Percentiles rank a stretch among this genome's conserved stretches.
Evolutionary conservation across 2,888 invertebrate genomes (phyloP).

Genomic region (Halocaridina rubra): DNA sequence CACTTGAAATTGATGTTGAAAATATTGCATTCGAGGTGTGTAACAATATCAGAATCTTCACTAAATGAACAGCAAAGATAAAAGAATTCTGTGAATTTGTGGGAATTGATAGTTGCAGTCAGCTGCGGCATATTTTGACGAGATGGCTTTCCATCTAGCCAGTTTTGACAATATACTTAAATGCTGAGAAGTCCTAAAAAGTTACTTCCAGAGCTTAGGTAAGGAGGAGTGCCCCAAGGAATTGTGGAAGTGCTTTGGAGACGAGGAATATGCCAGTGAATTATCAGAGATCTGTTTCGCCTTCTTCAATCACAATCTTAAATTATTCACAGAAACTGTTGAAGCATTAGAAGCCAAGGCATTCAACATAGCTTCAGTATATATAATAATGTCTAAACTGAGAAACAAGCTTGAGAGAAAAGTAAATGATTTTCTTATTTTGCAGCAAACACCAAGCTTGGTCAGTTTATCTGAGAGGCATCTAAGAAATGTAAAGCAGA

Average conservation of each 20-base stretch:
- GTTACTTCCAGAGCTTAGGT: slow-evolving; percentile 40
- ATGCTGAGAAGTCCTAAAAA: slow-evolving; percentile 30
- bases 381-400: slow-evolving; percentile 43
- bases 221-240: slow-evolving; percentile 27
- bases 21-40: slow-evolving; percentile 15
- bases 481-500: slow-evolving; percentile 24
- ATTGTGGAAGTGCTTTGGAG: slow-evolving; percentile 35
- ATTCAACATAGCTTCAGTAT: slow-evolving; percentile 40
- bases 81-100: slow-evolving; percentile 35
- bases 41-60: not conserved
- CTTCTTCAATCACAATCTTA: slow-evolving; percentile 33
- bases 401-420: slow-evolving; percentile 26
- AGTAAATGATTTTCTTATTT: slow-evolving; percentile 24
- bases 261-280: slow-evolving; percentile 35
- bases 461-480: not conserved
- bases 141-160: slow-evolving; percentile 37
- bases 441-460: not conserved
- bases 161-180: slow-evolving; percentile 31
- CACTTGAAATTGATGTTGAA: slow-evolving; percentile 26
- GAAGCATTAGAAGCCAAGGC: slow-evolving; percentile 39
- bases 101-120: slow-evolving; percentile 29
- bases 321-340: slow-evolving; percentile 37
- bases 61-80: slow-evolving; percentile 22
- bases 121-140: slow-evolving; percentile 21
- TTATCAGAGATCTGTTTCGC: slow-evolving; percentile 20